phyloP scores from a whole-genome alignment of 2,888 invertebrate species.

The Urechis unicinctus region DNA sequence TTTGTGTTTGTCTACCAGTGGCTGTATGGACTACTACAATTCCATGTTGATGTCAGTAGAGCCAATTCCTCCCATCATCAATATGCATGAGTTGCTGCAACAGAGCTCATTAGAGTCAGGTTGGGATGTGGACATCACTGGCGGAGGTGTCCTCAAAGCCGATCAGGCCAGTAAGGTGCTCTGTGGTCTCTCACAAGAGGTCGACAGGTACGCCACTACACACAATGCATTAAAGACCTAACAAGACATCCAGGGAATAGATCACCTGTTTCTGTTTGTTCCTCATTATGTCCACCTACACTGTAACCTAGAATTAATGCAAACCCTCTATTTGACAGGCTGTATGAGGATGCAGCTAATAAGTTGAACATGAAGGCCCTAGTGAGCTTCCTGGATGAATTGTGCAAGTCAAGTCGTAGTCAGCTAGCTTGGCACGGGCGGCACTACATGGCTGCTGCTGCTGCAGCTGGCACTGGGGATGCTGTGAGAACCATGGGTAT shows the following conservation, averaged over 20 bases:
- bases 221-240: too few species aligned
- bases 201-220: constrained; percentile 60
- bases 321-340: constrained; percentile 55
- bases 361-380: constrained; percentile 79
- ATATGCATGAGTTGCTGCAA: constrained; percentile 64
- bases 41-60: constrained; percentile 44
- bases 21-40: constrained; percentile 24
- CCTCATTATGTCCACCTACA: too few species aligned
- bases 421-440: constrained; percentile 59
- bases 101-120: constrained; percentile 55
- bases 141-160: constrained; percentile 55
- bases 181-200: constrained; percentile 81
- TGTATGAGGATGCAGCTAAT: constrained; percentile 83
- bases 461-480: constrained; percentile 26
- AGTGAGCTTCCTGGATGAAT: constrained; percentile 71
- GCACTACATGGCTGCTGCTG: too few species aligned
- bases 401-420: constrained; percentile 79
- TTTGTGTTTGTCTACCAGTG: too few species aligned
- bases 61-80: constrained; percentile 55
- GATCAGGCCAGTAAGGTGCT: constrained; percentile 81
- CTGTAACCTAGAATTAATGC: too few species aligned
- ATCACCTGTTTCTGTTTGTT: too few species aligned
- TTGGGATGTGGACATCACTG: constrained; percentile 47
- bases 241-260: too few species aligned
- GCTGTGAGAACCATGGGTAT: constrained; percentile 9